Evolutionary conservation across 1,140 invertebrate genomes (phyloP), one percentile per base, ranked within the genome.

Genomic region (Euglossa dilemma): DNA sequence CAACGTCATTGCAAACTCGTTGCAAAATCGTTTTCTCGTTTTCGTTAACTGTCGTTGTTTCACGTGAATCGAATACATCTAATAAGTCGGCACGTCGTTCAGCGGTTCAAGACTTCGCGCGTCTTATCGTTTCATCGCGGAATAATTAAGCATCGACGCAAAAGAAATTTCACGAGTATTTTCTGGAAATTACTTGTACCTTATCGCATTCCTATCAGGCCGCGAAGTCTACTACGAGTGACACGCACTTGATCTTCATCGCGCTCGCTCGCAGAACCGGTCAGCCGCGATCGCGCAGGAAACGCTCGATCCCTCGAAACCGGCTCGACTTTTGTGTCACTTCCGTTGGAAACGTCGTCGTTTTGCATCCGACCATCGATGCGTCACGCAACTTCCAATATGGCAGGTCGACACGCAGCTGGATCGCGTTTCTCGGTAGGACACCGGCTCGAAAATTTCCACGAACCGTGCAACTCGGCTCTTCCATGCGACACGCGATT

Each of bases 401-500:
- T 52, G 50, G 36, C 25, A 14, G 4, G 9, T 14, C 20, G 25
- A 43, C 61, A 54, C 61, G 47, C 74, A 36, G 4, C 20, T 45
- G 9, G 20, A 2, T 43, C 28, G 25, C 16, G 12, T 52, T 76
- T 64, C 74, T 76, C 23, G 25, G 50, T 20, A 43, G 25, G 28
- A 43, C 63, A 23, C 45, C 36, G 43, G 12, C 12, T 69, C 7
- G 45, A 47, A 69, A 69, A 47, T 45, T 69, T 69, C 43, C 43
- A 47, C 25, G 45, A 45, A 69, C 18, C 66, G 43, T 67, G 43
- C 23, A n/a, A 47, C n/a, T 2, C 23, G 20, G 14, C 25, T 23
- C 7, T n/a, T 69, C n/a, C 14, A 72, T 18, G 6, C 28, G 59
- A 77, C 63, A 77, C 28, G 64, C 45, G 36, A 72, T 72, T 72